Conservation (phyloP, 2,888 invertebrate species). For the Stenodema calcarata region DNA sequence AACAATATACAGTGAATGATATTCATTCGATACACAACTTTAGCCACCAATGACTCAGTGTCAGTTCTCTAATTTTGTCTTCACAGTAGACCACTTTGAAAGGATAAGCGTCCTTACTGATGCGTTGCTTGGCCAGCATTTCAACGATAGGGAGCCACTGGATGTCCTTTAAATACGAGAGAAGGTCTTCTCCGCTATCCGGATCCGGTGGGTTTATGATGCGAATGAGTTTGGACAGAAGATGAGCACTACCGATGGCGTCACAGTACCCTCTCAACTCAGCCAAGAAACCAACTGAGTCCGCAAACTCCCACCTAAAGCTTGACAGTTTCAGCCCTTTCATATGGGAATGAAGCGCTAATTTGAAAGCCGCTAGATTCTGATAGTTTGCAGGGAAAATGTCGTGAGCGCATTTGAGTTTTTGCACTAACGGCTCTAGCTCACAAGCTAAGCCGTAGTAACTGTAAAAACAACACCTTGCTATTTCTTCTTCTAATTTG, state of each 20-base stretch:
- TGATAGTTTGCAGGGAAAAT: slow-evolving; percentile 49
- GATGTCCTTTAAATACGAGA: slow-evolving; percentile 62
- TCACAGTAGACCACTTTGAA: slow-evolving; percentile 50
- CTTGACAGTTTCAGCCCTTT: slow-evolving; percentile 37
- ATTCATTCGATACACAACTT: background rate
- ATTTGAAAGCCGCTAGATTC: slow-evolving; percentile 39
- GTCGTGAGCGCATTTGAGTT: background rate
- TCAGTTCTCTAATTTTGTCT: slow-evolving; percentile 44
- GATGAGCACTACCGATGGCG: slow-evolving; percentile 30
- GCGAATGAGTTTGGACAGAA: slow-evolving; percentile 59
- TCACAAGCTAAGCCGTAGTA: slow-evolving; percentile 53
- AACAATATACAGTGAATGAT: no score
- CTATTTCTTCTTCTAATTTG: slow-evolving; percentile 67
- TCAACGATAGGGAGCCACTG: slow-evolving; percentile 66
- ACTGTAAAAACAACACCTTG: slow-evolving; percentile 47
- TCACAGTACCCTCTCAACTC: slow-evolving; percentile 53
- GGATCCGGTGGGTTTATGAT: slow-evolving; percentile 62
- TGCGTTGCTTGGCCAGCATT: slow-evolving; percentile 60
- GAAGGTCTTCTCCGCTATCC: slow-evolving; percentile 60
- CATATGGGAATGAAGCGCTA: background rate
- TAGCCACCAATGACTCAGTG: slow-evolving; percentile 51
- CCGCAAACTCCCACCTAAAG: slow-evolving; percentile 47
- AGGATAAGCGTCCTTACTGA: slow-evolving; percentile 4
- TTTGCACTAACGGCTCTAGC: slow-evolving; percentile 44
- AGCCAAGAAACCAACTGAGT: slow-evolving; percentile 33